phyloP scores from a whole-genome alignment of 2,888 invertebrate genomes.

The Lasiommata megera region DNA sequence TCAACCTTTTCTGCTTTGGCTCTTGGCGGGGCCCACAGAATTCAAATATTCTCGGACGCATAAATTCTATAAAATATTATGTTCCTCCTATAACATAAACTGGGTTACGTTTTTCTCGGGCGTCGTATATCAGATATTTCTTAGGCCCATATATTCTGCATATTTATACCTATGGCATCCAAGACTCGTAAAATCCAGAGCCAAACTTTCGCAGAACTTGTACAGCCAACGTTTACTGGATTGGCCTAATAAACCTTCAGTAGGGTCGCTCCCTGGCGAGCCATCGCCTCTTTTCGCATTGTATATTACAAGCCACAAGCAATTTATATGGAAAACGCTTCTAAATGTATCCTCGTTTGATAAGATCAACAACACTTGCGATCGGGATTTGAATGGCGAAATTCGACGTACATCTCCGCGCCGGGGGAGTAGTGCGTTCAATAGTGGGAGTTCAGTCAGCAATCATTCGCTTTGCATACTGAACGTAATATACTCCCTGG shows the following conservation, averaged over 20 bases:
- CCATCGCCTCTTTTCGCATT: constrained; percentile 52
- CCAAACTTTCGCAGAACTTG: constrained; percentile 35
- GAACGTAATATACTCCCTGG: constrained; percentile 15
- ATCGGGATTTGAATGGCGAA: constrained; percentile 30
- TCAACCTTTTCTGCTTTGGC: too few species aligned
- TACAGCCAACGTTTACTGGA: constrained; percentile 38
- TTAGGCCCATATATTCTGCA: constrained; percentile 8
- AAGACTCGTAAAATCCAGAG: constrained; percentile 31
- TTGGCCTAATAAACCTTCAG: constrained; percentile 41
- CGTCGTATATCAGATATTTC: constrained; percentile 7
- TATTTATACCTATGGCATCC: constrained; percentile 20
- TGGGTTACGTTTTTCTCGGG: constrained; percentile 1
- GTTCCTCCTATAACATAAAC: background rate
- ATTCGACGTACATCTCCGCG: constrained; percentile 33
- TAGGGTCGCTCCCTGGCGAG: constrained; percentile 54
- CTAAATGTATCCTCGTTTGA: constrained; percentile 55
- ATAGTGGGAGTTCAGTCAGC: constrained; percentile 35
- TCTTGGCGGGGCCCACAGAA: too few species aligned
- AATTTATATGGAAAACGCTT: constrained; percentile 66
- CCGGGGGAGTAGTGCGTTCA: constrained; percentile 28
- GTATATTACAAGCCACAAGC: constrained; percentile 55
- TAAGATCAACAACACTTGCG: constrained; percentile 45
- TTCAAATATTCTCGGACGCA: too few species aligned
- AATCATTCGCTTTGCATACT: constrained; percentile 33
- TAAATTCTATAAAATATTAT: background rate